Conservation (phyloP, 2,888 invertebrate species). For the Ormyrus thymus region DNA sequence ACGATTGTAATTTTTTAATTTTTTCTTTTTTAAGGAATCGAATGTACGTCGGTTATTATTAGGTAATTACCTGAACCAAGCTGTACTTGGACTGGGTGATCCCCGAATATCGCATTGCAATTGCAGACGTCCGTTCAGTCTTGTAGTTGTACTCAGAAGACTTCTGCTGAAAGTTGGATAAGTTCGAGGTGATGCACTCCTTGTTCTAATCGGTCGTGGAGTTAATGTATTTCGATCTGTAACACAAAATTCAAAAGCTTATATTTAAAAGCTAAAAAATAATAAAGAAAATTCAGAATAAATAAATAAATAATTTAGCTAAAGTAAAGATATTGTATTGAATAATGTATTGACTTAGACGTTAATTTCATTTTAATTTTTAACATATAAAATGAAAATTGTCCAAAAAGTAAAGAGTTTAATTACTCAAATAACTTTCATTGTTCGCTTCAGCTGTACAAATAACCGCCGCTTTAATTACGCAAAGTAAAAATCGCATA, state of each 20-base stretch:
- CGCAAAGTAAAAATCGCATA: too few relatives aligned
- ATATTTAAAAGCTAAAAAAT: background rate
- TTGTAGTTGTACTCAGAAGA: conserved; percentile 77
- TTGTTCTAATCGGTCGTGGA: conserved; percentile 77
- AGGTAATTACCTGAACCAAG: conserved; percentile 77
- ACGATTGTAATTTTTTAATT: too few relatives aligned
- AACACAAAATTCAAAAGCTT: background rate
- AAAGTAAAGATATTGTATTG: too few relatives aligned
- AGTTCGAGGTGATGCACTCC: conserved; percentile 78
- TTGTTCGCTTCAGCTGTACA: too few relatives aligned
- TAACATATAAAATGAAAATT: too few relatives aligned
- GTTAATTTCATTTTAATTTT: too few relatives aligned
- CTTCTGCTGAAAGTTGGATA: conserved; percentile 76
- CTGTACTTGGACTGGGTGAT: conserved; percentile 77
- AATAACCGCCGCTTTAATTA: too few relatives aligned
- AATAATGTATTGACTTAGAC: too few relatives aligned
- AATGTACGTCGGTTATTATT: background rate
- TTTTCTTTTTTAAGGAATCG: too few relatives aligned
- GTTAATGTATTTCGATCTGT: conserved; percentile 65
- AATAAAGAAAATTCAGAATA: background rate
- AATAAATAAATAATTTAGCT: too few relatives aligned
- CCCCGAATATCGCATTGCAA: conserved; percentile 79
- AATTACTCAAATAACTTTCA: too few relatives aligned
- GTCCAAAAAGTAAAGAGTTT: too few relatives aligned
- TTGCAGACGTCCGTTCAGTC: conserved; percentile 78